Conservation (phyloP, 2,797 vertebrate genomes). For the Champsocephalus esox region DNA sequence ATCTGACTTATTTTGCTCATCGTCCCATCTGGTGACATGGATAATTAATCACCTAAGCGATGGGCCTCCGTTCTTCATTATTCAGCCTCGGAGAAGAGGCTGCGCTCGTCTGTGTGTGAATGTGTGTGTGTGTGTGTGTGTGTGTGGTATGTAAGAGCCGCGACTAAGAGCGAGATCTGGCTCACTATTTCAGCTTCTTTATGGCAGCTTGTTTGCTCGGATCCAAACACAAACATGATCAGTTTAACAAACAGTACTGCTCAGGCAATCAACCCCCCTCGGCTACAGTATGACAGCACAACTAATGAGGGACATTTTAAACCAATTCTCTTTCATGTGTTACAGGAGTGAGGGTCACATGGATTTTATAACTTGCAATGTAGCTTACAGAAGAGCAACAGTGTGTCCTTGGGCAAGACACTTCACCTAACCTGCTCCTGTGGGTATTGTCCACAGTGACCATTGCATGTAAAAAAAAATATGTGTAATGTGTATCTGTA, state of each 20-base stretch:
- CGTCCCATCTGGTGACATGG: constrained; percentile 82
- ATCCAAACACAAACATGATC: constrained; percentile 73
- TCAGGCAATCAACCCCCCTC: constrained; percentile 55
- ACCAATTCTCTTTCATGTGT: constrained; percentile 15
- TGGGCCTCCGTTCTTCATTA: constrained; percentile 81
- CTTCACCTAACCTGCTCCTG: too few relatives aligned
- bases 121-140: constrained; percentile 22
- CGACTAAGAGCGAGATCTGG: constrained; percentile 39
- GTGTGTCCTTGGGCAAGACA: not conserved
- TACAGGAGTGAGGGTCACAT: constrained; percentile 9
- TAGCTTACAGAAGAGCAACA: constrained; percentile 5
- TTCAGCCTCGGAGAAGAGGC: constrained; percentile 74
- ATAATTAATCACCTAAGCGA: constrained; percentile 85
- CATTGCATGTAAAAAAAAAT: too few relatives aligned
- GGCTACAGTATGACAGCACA: constrained; percentile 34
- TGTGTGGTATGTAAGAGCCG: constrained; percentile 18
- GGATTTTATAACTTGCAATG: constrained; percentile 25
- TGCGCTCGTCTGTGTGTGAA: constrained; percentile 16
- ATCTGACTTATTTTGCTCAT: constrained; percentile 63
- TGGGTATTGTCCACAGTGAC: too few relatives aligned
- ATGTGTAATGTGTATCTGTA: too few relatives aligned
- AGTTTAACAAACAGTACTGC: constrained; percentile 73
- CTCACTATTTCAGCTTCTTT: constrained; percentile 64
- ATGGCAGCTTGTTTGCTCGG: constrained; percentile 72
- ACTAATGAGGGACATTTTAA: constrained; percentile 43